Base-by-base conservation (phyloP, 1,140 invertebrate genomes). In the Drosophila pseudoobscura region DNA sequence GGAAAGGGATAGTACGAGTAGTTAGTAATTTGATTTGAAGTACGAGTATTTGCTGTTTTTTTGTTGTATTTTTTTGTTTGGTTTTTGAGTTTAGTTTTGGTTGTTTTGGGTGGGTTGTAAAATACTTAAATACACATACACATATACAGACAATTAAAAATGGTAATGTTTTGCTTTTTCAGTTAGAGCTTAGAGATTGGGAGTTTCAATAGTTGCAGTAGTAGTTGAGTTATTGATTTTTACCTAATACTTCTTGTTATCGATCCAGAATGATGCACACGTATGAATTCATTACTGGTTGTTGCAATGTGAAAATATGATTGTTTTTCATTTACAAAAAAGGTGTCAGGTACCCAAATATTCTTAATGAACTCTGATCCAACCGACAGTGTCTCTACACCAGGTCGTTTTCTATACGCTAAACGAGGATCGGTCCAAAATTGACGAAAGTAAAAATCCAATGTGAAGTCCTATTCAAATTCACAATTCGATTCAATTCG, bases 381-480 rank as follows among this genome's bases (percentile, higher is more conserved):
- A 77, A 97, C 97, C 77, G 96, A 97, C 70, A 98, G 93, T 74
- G 96, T 97, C 92, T 98, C 96, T 66, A 98, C 96, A 63, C 96
- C 96, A 45, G 95, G 94, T 90, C 96, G 93, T 92, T 97, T 96
- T 92, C 95, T 95, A 93, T 98, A 99, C 69, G 96, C 96, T 91
- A 99, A 94, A 88, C 98, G 94, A 74, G 97, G 97, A 93, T 99
- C 98, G 90, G 96, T 97, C 98, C 98, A 99, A 93, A 97, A 97
- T 94, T 99, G 98, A 92, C 98, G 96, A 94, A 99, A 98, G 95
- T 99, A 99, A 94, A 99, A 98, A 94, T 99, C 98, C 94, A 99
- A 93, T 66, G 98, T 99, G 93, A 99, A 99, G 94, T 99, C 98
- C 98, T 99, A 87, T 83, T 63, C 17, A 39, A 57, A 66, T 58